Conservation (phyloP, 2,797 vertebrate genomes). For the Podargus strigoides region DNA sequence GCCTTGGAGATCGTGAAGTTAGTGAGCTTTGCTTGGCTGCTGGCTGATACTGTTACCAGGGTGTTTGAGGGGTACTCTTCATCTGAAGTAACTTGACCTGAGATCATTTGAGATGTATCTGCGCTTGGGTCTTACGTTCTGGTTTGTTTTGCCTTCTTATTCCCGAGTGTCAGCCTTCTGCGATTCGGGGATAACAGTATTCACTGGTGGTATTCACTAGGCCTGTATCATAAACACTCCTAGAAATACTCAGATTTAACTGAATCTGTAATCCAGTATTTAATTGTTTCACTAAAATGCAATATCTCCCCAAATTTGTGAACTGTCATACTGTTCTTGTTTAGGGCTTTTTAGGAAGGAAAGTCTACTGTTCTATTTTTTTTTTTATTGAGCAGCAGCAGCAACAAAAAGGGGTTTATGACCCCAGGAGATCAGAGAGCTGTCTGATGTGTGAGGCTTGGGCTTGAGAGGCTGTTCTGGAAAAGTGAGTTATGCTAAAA, state of each 20-base stretch:
- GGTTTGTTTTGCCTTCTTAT: background rate
- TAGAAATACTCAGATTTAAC: background rate
- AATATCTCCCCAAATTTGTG: background rate
- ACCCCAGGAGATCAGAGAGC: background rate
- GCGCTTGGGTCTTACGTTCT: background rate
- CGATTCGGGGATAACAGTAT: background rate
- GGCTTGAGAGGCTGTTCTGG: background rate
- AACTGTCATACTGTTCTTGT: background rate
- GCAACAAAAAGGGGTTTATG: background rate
- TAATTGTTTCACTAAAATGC: background rate
- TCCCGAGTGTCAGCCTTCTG: background rate
- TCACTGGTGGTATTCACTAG: background rate
- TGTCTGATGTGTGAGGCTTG: background rate
- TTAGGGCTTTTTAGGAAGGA: background rate
- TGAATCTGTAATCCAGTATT: background rate
- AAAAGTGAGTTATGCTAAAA: background rate
- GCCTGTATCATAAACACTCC: background rate
- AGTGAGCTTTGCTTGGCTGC: background rate
- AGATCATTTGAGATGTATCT: background rate
- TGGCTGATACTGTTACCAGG: background rate
- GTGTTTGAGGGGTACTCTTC: background rate
- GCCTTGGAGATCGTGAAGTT: conserved; percentile 21
- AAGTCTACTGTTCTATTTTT: background rate
- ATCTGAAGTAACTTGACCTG: background rate
- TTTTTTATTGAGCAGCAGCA: background rate